Conservation (phyloP, 2,113 vertebrate genomes). For the Murina feae region DNA sequence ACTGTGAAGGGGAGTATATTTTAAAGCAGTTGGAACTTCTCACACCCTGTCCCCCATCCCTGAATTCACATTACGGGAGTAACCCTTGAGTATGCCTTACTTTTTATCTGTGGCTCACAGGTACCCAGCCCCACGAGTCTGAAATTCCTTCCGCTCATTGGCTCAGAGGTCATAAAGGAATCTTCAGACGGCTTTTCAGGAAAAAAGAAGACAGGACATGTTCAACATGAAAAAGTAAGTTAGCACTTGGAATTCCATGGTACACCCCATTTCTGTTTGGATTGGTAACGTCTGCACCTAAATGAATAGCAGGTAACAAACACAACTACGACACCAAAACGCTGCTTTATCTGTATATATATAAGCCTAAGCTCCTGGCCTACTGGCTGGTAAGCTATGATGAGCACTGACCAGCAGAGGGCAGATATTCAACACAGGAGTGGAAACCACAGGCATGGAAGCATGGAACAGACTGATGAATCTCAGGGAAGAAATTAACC, state of each 20-base stretch:
- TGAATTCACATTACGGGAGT: neutral
- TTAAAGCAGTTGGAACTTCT: neutral
- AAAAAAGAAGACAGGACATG: slow-evolving; percentile 54
- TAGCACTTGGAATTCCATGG: neutral
- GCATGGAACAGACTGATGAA: no score
- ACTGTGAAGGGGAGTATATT: neutral
- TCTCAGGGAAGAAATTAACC: no score
- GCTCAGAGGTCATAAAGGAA: slow-evolving; percentile 47
- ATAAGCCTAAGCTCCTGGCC: no score
- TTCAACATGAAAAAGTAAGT: slow-evolving; percentile 62
- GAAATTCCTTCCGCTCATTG: slow-evolving; percentile 67
- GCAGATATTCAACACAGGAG: no score
- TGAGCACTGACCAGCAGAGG: no score
- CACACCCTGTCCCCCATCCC: no score
- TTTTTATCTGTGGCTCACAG: slow-evolving; percentile 38
- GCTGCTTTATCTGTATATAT: neutral
- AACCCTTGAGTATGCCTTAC: neutral
- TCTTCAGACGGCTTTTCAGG: neutral
- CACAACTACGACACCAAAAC: neutral
- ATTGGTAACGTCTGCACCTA: neutral
- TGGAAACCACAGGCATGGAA: no score
- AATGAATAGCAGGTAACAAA: neutral
- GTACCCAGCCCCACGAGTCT: slow-evolving; percentile 62
- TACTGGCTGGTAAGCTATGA: no score
- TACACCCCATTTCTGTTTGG: neutral